phyloP scores from a whole-genome alignment of 2,797 vertebrate genomes.

The Periparus ater region DNA sequence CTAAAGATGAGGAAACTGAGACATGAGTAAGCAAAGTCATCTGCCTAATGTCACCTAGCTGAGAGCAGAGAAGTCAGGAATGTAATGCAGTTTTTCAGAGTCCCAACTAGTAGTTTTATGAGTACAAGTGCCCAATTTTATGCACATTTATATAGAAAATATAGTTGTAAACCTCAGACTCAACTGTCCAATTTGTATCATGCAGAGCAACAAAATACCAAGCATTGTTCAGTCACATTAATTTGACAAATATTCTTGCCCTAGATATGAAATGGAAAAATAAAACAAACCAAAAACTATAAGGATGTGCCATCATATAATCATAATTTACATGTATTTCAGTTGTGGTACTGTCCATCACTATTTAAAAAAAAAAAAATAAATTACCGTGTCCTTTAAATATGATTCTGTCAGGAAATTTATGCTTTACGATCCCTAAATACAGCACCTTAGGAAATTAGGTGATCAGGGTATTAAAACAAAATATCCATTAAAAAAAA shows the following conservation, averaged over 20 bases:
- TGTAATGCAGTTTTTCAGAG: neutral
- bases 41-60: constrained; percentile 30
- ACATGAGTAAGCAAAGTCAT: constrained; percentile 31
- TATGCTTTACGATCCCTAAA: neutral
- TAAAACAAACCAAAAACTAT: neutral
- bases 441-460: neutral
- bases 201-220: neutral
- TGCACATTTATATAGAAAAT: neutral
- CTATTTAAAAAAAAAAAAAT: neutral
- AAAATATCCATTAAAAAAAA: neutral
- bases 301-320: neutral
- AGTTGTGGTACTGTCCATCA: neutral
- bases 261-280: neutral
- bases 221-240: neutral
- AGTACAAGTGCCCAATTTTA: neutral
- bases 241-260: neutral
- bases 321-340: neutral
- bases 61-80: neutral
- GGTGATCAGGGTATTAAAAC: neutral
- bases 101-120: neutral
- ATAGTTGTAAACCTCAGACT: neutral
- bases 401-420: neutral
- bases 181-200: neutral
- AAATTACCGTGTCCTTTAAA: neutral
- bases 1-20: constrained; percentile 3